Conservation (phyloP, 92 coral and sea anemone species). For the Phenganax marumi region DNA sequence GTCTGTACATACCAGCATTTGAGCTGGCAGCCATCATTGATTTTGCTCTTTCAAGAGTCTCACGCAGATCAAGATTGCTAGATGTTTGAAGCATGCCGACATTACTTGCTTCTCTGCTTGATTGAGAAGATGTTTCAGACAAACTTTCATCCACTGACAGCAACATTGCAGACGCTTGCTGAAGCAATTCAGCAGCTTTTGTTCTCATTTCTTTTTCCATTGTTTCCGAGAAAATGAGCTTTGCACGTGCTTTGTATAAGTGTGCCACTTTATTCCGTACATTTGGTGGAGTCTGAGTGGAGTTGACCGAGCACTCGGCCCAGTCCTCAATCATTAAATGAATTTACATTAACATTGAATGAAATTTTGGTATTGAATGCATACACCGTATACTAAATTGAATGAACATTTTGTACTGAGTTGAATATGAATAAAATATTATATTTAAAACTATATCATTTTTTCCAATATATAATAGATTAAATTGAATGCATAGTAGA, state of each 20-base stretch:
- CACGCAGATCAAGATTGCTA: too few relatives aligned
- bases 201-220: conserved; percentile 39
- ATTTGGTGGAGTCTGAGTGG: neutral
- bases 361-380: neutral
- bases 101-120: neutral
- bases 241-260: neutral
- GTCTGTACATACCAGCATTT: conserved; percentile 42
- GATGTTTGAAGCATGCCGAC: neutral
- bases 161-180: neutral
- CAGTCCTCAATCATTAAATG: neutral
- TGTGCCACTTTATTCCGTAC: neutral
- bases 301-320: neutral
- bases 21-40: conserved; percentile 54
- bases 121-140: neutral
- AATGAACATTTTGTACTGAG: neutral
- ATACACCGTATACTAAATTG: neutral
- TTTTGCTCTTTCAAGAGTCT: conserved; percentile 19
- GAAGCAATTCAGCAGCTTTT: conserved; percentile 33
- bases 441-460: too few relatives aligned
- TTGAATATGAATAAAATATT: neutral
- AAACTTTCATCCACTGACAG: neutral
- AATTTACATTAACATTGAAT: neutral
- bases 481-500: too few relatives aligned
- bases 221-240: neutral
- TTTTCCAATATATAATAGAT: too few relatives aligned